Percentiles rank a stretch among this genome's conserved stretches.
Evolutionary conservation across 2,797 vertebrate species (phyloP).

Genomic region (Centropyge bicolor): DNA sequence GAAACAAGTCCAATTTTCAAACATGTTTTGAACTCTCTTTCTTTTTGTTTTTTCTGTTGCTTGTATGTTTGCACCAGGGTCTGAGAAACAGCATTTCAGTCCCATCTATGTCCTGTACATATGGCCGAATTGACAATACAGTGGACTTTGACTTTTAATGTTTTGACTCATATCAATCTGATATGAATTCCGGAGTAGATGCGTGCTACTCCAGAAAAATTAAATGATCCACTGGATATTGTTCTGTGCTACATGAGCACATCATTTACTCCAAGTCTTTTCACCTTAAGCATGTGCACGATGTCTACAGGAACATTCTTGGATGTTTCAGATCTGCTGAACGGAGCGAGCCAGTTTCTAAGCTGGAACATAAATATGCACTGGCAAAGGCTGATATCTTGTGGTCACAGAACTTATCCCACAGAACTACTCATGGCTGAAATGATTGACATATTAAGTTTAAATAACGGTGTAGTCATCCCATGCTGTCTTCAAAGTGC

Average conservation of each 20-base stretch:
- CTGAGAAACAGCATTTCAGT: too few species aligned
- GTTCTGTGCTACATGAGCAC: constrained; percentile 26
- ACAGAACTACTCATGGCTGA: constrained; percentile 75
- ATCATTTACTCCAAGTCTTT: constrained; percentile 24
- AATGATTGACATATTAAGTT: constrained; percentile 86
- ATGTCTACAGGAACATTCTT: constrained; percentile 38
- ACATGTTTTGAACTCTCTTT: background rate
- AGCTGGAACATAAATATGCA: constrained; percentile 75
- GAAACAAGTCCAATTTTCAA: background rate
- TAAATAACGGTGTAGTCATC: constrained; percentile 79
- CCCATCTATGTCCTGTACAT: too few species aligned
- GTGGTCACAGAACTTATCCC: constrained; percentile 74
- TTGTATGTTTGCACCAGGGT: too few species aligned
- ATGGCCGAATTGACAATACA: too few species aligned
- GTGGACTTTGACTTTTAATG: too few species aligned
- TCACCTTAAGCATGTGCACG: constrained; percentile 20
- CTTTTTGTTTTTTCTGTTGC: too few species aligned
- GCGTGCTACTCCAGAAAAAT: constrained; percentile 7
- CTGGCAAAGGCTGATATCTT: constrained; percentile 80
- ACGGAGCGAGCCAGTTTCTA: constrained; percentile 58
- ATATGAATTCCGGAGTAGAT: constrained; percentile 22
- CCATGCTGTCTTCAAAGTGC: constrained; percentile 74
- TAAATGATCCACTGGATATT: constrained; percentile 29
- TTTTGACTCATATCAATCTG: constrained; percentile 9
- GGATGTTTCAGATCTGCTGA: constrained; percentile 54